Percentiles rank a stretch among this genome's conserved stretches.
phyloP scores from a whole-genome alignment of 2,888 invertebrate species.

The Celastrina argiolus region DNA sequence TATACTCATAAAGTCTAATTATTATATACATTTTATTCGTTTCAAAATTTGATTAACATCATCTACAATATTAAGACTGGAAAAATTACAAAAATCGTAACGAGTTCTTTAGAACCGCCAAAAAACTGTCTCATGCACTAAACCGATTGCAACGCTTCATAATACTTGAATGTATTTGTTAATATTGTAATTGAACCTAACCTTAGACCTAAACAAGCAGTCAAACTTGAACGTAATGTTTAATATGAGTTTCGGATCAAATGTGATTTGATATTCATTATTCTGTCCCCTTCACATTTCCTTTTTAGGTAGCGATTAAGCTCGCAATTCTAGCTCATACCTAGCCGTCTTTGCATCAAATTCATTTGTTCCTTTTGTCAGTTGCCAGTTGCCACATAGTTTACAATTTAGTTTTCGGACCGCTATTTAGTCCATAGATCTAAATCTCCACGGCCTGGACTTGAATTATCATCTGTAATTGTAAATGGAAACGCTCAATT shows the following conservation, averaged over 20 bases:
- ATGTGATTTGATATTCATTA: constrained; percentile 30
- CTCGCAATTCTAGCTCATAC: constrained; percentile 34
- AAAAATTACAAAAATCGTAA: too few relatives aligned
- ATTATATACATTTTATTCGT: too few relatives aligned
- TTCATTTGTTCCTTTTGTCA: neutral
- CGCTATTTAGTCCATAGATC: constrained; percentile 3
- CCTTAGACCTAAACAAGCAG: neutral
- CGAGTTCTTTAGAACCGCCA: too few relatives aligned
- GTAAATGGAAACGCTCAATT: constrained; percentile 26
- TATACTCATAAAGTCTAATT: neutral
- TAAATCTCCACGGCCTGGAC: neutral
- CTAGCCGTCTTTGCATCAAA: constrained; percentile 14
- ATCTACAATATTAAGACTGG: too few relatives aligned
- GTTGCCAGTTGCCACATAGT: neutral
- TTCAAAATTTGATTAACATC: too few relatives aligned
- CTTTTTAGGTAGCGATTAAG: constrained; percentile 36
- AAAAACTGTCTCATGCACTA: too few relatives aligned
- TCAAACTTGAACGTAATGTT: neutral
- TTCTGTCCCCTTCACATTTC: constrained; percentile 32
- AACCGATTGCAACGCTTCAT: too few relatives aligned
- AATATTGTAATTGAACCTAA: too few relatives aligned
- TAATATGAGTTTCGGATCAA: constrained; percentile 23
- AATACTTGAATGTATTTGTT: too few relatives aligned
- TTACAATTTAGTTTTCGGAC: neutral
- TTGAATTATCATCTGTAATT: constrained; percentile 13